These are phyloP conservation scores for Caenorhabditis sinica DNA, from an alignment of 2,888 invertebrate genomes.

Conservation along the genomic window DNA sequence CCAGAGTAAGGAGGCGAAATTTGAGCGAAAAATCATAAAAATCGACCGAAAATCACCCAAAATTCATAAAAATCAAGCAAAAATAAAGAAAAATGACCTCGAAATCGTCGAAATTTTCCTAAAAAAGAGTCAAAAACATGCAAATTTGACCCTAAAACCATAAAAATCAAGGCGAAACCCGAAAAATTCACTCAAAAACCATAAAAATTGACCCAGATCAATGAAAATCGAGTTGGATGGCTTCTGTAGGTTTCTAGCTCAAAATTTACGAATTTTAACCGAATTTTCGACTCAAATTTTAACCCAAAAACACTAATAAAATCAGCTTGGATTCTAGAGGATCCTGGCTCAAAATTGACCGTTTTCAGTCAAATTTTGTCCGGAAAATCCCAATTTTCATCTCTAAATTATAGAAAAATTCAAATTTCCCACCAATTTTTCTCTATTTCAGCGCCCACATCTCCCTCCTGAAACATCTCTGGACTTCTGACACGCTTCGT, in stretches of 20 bases:
- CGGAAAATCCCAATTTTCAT: neutral
- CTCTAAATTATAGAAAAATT: neutral
- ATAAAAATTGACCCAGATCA: too few species aligned
- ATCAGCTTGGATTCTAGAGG: too few species aligned
- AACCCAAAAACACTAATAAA: too few species aligned
- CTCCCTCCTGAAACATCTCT: conserved; percentile 64
- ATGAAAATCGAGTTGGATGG: neutral
- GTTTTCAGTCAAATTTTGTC: too few species aligned
- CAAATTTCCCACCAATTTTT: neutral
- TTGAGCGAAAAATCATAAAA: neutral
- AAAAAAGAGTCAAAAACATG: neutral
- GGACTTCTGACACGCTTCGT: conserved; percentile 67
- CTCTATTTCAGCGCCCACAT: conserved; percentile 48
- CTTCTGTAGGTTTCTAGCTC: too few species aligned
- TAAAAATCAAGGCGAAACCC: neutral
- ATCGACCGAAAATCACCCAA: neutral
- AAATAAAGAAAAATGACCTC: neutral
- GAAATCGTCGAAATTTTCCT: neutral
- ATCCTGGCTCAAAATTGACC: too few species aligned
- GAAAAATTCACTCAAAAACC: neutral
- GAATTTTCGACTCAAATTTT: too few species aligned
- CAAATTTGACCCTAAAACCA: neutral
- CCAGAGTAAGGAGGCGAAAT: conserved; percentile 29
- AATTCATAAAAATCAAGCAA: neutral
- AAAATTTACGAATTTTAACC: too few species aligned